These are phyloP conservation scores for Datnioides undecimradiatus DNA, from an alignment of 2,113 vertebrate genomes.

Conservation along the genomic window DNA sequence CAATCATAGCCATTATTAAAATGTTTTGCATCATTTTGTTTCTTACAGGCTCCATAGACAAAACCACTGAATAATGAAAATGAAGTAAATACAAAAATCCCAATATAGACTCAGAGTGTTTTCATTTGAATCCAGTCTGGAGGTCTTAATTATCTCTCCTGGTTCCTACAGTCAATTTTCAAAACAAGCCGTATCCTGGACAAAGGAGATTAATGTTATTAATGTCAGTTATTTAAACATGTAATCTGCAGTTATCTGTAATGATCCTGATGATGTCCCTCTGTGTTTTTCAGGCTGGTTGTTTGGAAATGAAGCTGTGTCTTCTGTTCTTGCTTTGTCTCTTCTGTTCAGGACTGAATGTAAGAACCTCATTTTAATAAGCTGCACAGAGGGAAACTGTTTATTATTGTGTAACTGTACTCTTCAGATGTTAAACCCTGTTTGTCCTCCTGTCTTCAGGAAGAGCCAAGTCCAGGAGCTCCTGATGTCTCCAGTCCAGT, in stretches of 20 bases:
- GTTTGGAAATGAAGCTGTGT: conserved; percentile 60
- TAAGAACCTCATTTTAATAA: conserved; percentile 33
- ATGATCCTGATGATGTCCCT: background rate
- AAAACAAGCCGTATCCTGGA: too few species aligned
- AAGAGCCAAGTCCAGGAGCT: conserved; percentile 23
- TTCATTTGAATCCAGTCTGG: too few species aligned
- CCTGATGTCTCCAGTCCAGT: background rate
- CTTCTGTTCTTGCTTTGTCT: conserved; percentile 47
- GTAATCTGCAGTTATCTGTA: background rate
- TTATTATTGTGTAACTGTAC: background rate
- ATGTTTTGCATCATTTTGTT: too few species aligned
- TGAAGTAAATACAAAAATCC: too few species aligned
- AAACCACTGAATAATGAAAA: too few species aligned
- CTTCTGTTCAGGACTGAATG: conserved; percentile 45
- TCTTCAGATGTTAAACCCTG: background rate
- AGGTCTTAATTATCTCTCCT: background rate
- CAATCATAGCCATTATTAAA: too few species aligned
- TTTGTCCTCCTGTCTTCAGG: conserved; percentile 4
- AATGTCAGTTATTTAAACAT: background rate
- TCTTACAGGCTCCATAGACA: too few species aligned
- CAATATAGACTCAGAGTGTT: too few species aligned
- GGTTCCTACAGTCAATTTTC: background rate
- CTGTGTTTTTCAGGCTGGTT: conserved; percentile 47
- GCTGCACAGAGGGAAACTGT: accelerated
- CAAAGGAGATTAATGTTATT: background rate